These are phyloP conservation scores for Virgularia gustaviana DNA, from an alignment of 92 coral and sea anemone species.

Conservation along the genomic window DNA sequence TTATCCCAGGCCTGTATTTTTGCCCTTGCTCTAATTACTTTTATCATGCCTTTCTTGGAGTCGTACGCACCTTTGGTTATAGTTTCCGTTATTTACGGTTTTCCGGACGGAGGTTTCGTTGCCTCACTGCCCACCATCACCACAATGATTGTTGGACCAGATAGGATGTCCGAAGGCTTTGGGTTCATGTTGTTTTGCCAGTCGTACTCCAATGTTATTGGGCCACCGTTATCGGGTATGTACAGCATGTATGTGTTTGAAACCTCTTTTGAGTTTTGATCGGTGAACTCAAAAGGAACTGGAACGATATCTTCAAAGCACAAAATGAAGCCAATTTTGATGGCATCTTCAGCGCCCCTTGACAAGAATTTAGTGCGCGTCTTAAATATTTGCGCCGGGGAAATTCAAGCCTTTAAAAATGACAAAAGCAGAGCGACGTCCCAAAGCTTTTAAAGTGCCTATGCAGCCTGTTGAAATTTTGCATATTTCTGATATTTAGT, in stretches of 20 bases:
- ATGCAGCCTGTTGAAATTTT: too few relatives aligned
- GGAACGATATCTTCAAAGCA: too few relatives aligned
- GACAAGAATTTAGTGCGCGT: too few relatives aligned
- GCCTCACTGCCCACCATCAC: constrained; percentile 91
- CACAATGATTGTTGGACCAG: constrained; percentile 74
- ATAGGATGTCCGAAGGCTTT: constrained; percentile 87
- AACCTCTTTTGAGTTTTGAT: background rate
- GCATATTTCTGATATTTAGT: too few relatives aligned
- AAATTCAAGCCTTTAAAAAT: too few relatives aligned
- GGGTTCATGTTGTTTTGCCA: constrained; percentile 95
- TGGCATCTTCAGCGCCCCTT: background rate
- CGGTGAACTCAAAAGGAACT: too few relatives aligned
- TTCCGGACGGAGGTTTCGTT: constrained; percentile 88
- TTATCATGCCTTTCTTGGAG: constrained; percentile 67
- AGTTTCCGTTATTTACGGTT: constrained; percentile 71
- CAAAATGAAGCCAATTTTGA: too few relatives aligned
- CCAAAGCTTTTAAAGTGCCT: too few relatives aligned
- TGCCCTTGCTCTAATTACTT: constrained; percentile 64
- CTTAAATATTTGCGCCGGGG: too few relatives aligned
- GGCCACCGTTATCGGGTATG: constrained; percentile 95
- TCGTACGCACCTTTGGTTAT: constrained; percentile 66
- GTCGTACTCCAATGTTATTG: constrained; percentile 84
- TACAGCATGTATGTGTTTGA: background rate
- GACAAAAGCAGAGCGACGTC: too few relatives aligned
- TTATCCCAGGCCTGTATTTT: constrained; percentile 76